These are phyloP conservation scores for Aspidiotus rigidus DNA, from an alignment of 2,888 invertebrate species.

Conservation along the genomic window DNA sequence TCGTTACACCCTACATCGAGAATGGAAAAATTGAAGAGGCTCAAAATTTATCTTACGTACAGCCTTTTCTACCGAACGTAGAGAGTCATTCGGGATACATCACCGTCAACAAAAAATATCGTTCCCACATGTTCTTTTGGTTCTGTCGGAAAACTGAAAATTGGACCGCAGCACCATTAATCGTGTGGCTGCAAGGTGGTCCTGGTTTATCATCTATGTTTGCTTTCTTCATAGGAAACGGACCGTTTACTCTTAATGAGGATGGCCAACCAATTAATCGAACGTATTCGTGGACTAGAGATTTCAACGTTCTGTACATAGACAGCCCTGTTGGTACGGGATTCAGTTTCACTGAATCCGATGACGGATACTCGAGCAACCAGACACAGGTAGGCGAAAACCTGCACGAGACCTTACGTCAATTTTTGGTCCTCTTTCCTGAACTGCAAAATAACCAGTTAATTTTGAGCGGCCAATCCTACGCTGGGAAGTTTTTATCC, in stretches of 20 bases:
- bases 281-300: background rate
- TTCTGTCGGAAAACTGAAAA: background rate
- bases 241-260: background rate
- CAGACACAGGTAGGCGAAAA: slow-evolving; percentile 51
- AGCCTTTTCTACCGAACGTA: background rate
- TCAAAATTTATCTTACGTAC: background rate
- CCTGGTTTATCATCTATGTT: background rate
- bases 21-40: background rate
- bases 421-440: slow-evolving; percentile 54
- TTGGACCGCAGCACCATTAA: background rate
- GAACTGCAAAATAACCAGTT: slow-evolving; percentile 49
- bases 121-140: background rate
- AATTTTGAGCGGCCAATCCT: slow-evolving; percentile 55
- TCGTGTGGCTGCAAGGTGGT: background rate
- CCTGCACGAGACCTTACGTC: slow-evolving; percentile 48
- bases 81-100: background rate
- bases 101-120: background rate
- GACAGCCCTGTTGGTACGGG: background rate
- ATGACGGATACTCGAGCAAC: slow-evolving; percentile 43
- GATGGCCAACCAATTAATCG: background rate
- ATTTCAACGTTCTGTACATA: slow-evolving; percentile 2
- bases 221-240: background rate
- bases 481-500: slow-evolving; percentile 52
- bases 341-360: background rate
- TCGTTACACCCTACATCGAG: background rate